These are phyloP conservation scores for Amblyopsis rosae DNA, from an alignment of 2,113 vertebrate species.

Conservation along the genomic window DNA sequence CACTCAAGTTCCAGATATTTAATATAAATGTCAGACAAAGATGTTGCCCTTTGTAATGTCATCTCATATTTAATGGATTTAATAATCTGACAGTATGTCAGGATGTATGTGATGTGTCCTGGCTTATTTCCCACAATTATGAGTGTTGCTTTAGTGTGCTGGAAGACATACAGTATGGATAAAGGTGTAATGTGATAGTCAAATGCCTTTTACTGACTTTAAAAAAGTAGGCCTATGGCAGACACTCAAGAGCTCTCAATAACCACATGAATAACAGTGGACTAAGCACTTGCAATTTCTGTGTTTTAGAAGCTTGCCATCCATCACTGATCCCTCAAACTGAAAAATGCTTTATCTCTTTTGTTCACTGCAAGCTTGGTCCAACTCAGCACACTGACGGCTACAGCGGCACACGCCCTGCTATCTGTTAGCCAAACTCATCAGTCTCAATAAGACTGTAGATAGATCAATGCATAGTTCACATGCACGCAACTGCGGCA, in stretches of 20 bases:
- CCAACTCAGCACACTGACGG: constrained; percentile 36
- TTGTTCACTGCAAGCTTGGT: constrained; percentile 31
- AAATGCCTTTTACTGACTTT: constrained; percentile 6
- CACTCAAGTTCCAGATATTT: not conserved
- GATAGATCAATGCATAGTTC: constrained; percentile 20
- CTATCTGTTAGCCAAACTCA: constrained; percentile 23
- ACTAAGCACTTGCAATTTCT: constrained; percentile 23
- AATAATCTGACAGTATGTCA: not conserved
- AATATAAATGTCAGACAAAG: too few relatives aligned
- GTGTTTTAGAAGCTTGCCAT: constrained; percentile 38
- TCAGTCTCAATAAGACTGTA: constrained; percentile 36
- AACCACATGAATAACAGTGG: constrained; percentile 30
- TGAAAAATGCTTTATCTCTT: constrained; percentile 22
- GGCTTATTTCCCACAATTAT: constrained; percentile 15
- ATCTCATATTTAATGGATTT: not conserved
- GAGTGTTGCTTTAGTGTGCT: constrained; percentile 30
- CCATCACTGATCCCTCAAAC: constrained; percentile 33
- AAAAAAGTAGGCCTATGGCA: constrained; percentile 9
- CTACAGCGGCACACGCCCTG: constrained; percentile 29
- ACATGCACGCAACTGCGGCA: constrained; percentile 35
- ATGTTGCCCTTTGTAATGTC: not conserved
- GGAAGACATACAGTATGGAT: constrained; percentile 9
- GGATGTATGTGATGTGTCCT: too few relatives aligned
- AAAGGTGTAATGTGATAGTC: constrained; percentile 35
- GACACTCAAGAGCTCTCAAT: constrained; percentile 28